A percentile compares a stretch with the other conserved stretches of the same genome.
Evolutionary conservation across 1,140 invertebrate genomes (phyloP).

Genomic region (Bathynomus jamesi): DNA sequence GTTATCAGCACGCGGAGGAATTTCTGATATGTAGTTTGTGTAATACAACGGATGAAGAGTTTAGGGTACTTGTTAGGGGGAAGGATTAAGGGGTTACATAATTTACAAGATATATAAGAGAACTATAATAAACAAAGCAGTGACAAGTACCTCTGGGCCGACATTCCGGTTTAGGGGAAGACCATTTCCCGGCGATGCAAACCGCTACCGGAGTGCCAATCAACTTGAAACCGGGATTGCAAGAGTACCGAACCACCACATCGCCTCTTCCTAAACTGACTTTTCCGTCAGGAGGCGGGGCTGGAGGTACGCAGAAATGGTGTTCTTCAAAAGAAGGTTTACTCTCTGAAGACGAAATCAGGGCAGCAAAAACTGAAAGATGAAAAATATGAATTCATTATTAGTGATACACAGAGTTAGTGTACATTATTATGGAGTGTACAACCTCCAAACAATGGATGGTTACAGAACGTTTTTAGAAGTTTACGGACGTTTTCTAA

Average conservation of each 20-base stretch:
- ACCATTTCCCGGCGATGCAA: constrained; percentile 27
- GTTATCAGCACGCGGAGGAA: too few species aligned
- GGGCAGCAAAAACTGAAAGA: neutral
- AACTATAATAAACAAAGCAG: neutral
- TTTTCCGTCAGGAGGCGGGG: constrained; percentile 9
- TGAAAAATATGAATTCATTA: too few species aligned
- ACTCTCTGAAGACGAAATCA: neutral
- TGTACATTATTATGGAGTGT: too few species aligned
- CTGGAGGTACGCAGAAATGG: constrained; percentile 21
- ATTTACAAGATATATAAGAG: too few species aligned
- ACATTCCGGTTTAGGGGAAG: constrained; percentile 17
- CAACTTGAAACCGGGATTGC: constrained; percentile 21
- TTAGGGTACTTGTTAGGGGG: too few species aligned
- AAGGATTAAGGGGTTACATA: neutral
- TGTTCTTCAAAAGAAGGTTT: neutral
- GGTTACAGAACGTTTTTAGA: too few species aligned
- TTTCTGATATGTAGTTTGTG: too few species aligned
- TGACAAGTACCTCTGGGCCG: neutral
- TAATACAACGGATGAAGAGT: too few species aligned
- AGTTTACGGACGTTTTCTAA: too few species aligned
- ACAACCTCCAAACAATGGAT: too few species aligned
- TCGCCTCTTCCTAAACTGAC: constrained; percentile 25
- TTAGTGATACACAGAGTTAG: too few species aligned
- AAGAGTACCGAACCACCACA: constrained; percentile 19
- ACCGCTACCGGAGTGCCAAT: constrained; percentile 23